Evolutionary conservation across 2,113 vertebrate species (phyloP).

Genomic region (Tetrao urogallus): DNA sequence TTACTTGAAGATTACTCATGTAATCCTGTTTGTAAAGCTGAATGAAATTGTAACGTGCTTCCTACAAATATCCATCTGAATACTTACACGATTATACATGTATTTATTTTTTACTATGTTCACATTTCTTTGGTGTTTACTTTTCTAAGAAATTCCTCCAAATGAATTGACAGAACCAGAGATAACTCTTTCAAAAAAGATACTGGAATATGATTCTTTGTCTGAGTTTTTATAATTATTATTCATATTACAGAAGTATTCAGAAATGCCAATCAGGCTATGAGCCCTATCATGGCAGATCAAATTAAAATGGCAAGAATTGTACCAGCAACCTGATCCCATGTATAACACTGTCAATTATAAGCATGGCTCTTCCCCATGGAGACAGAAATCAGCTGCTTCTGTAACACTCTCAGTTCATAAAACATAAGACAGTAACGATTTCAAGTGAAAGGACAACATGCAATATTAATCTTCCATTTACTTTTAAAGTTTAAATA

Average conservation of each 20-base stretch:
- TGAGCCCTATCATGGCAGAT: not conserved
- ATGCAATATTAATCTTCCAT: not conserved
- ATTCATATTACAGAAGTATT: not conserved
- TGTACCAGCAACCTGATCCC: not conserved
- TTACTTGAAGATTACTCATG: conserved; percentile 68
- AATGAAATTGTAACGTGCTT: conserved; percentile 32
- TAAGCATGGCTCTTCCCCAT: not conserved
- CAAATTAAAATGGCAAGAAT: not conserved
- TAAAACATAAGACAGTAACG: not conserved
- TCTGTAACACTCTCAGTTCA: not conserved
- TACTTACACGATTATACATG: not conserved
- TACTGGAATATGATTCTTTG: not conserved
- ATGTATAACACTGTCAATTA: not conserved
- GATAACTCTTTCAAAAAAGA: not conserved
- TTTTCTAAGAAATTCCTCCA: conserved; percentile 15
- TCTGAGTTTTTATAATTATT: not conserved
- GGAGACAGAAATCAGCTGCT: not conserved
- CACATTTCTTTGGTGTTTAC: not conserved
- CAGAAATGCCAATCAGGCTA: not conserved
- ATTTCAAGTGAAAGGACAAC: not conserved
- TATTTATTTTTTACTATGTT: not conserved
- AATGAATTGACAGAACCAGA: not conserved
- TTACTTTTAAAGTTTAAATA: not conserved
- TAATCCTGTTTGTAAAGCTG: conserved; percentile 72
- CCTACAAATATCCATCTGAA: conserved; percentile 38